Conservation (phyloP, 2,113 vertebrate species). For the Xiphias gladius region DNA sequence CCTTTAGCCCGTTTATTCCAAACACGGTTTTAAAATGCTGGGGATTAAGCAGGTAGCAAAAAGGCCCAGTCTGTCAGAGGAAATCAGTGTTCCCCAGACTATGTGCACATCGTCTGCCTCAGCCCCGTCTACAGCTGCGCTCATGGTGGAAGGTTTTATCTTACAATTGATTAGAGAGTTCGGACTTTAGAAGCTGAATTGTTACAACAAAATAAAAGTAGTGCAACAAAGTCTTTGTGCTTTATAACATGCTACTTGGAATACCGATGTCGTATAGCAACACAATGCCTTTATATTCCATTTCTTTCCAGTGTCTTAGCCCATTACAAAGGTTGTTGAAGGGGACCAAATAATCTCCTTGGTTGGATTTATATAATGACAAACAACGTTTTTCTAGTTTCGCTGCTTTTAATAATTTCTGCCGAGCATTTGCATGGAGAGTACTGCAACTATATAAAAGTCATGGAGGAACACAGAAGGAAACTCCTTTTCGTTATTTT, state of each 20-base stretch:
- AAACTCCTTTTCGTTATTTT: constrained; percentile 72
- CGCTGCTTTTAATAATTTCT: constrained; percentile 34
- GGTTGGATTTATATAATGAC: not conserved
- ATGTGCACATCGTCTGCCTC: constrained; percentile 55
- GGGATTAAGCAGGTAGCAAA: constrained; percentile 84
- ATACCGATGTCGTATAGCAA: not conserved
- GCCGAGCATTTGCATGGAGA: constrained; percentile 50
- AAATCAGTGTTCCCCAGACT: constrained; percentile 74
- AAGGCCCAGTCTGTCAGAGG: constrained; percentile 77
- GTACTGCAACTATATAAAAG: constrained; percentile 43
- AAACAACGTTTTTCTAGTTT: constrained; percentile 22
- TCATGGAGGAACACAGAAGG: constrained; percentile 67
- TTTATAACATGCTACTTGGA: constrained; percentile 29
- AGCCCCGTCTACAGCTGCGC: constrained; percentile 56
- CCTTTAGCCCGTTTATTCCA: constrained; percentile 83
- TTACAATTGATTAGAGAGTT: constrained; percentile 68
- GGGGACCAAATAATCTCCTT: constrained; percentile 13
- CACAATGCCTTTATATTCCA: not conserved
- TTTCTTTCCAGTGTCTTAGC: constrained; percentile 9
- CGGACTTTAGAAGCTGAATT: constrained; percentile 58
- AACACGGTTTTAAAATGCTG: constrained; percentile 82
- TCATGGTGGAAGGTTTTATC: constrained; percentile 58
- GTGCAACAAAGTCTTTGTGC: constrained; percentile 12
- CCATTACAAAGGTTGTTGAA: constrained; percentile 40
- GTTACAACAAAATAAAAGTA: constrained; percentile 46